These are phyloP conservation scores for Pandion haliaetus DNA, from an alignment of 2,113 vertebrate genomes.

Conservation along the genomic window DNA sequence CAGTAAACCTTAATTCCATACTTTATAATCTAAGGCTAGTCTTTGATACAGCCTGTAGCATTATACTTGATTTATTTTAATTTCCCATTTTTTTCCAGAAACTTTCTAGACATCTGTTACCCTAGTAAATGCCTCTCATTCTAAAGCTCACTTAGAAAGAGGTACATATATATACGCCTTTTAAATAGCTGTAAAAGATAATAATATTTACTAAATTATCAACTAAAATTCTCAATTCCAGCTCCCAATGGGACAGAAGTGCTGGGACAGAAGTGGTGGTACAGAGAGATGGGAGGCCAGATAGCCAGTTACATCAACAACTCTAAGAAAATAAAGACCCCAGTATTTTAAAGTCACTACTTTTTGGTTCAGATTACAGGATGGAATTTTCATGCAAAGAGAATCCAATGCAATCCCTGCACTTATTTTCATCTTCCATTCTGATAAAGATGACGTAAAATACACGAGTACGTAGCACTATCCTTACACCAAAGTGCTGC, in stretches of 20 bases:
- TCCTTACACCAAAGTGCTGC: background rate
- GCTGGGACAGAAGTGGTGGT: background rate
- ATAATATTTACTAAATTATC: background rate
- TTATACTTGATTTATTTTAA: background rate
- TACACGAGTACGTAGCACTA: background rate
- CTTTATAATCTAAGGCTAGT: background rate
- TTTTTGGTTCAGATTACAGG: background rate
- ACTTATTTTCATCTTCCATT: background rate
- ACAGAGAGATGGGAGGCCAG: background rate
- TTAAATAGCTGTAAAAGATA: background rate
- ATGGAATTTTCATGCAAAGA: background rate
- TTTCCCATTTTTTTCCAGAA: background rate
- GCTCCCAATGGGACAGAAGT: background rate
- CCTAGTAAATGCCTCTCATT: background rate
- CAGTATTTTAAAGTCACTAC: background rate
- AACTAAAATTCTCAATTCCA: background rate
- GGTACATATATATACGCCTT: background rate
- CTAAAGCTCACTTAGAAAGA: background rate
- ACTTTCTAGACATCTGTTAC: background rate
- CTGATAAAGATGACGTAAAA: background rate
- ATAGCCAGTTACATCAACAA: background rate
- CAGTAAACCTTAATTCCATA: background rate
- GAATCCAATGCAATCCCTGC: background rate
- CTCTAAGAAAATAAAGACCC: background rate
- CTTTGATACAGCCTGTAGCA: background rate